Evolutionary conservation across 2,113 vertebrate genomes (phyloP), one percentile per base, ranked within the genome.

Genomic region (Rattus rattus): DNA sequence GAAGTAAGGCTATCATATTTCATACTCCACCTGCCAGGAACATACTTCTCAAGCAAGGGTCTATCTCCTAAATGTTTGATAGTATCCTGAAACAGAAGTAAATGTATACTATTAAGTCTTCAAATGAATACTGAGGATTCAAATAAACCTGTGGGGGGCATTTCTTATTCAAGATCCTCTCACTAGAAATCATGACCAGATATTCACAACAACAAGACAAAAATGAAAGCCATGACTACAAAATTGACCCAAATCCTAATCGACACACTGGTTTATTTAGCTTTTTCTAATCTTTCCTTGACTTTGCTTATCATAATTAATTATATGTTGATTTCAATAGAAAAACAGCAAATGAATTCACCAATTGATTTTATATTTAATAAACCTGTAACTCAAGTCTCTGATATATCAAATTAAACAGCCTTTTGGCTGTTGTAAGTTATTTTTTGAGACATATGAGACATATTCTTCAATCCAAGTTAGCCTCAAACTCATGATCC

Each of bases 321-420:
- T 54, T 86, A 36, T 1, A 87, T 90, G 54, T 61, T 93, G 47
- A 90, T 90, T 76, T 90, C 75, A 94, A 88, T 3, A 73, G 9
- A n/a, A 91, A 95, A 97, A 81, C 7, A 39, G 43, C 47, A 33
- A 43, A 56, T 65, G 36, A 61, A 65, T 33, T 79, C 39, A 30
- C 17, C 54, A 95, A 39, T 65, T 87, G 76, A 54, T 36, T 84
- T 93, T 87, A 39, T 52, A n/a, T 36, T 84, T 33, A 10, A 52
- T 89, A 87, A 88, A 92, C 8, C 28, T 49, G 36, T 49, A 89
- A 84, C 17, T 70, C 28, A 69, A 30, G 26, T 91, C 12, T 63
- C 4, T 87, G 5, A 88, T 93, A 49, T 84, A 95, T 84, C 81
- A 73, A 84, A 87, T 83, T 84, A 87, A 56, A 72, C 12, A 83